These are phyloP conservation scores for Nyctibius bracteatus DNA, from an alignment of 2,113 vertebrate species.

Conservation along the genomic window DNA sequence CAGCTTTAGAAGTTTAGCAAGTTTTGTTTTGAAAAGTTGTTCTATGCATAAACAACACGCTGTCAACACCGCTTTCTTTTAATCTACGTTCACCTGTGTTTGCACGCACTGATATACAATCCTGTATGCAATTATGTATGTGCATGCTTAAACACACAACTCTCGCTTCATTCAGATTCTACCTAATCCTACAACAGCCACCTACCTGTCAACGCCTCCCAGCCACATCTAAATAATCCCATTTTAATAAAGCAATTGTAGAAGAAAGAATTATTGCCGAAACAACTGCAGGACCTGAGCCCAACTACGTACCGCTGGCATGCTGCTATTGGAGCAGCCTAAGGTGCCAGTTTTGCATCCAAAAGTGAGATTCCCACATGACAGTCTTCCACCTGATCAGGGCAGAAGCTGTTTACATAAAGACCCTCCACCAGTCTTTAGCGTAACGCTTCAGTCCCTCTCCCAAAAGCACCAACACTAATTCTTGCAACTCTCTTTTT, in stretches of 20 bases:
- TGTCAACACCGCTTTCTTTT: neutral
- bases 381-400: neutral
- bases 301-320: rapidly evolving
- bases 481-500: neutral
- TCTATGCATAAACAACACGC: neutral
- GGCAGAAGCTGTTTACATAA: neutral
- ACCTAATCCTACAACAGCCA: neutral
- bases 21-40: neutral
- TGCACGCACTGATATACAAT: neutral
- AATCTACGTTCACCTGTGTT: rapidly evolving
- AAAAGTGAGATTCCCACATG: rapidly evolving
- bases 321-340: neutral
- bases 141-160: neutral
- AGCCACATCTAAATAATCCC: neutral
- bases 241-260: neutral
- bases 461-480: neutral
- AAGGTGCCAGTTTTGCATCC: neutral
- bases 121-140: rapidly evolving
- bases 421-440: neutral
- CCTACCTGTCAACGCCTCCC: neutral
- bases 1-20: neutral
- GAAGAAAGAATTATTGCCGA: neutral
- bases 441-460: neutral
- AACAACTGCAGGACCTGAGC: neutral
- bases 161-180: neutral